phyloP scores from a whole-genome alignment of 2,113 vertebrate genomes.

The Hyla sarda region DNA sequence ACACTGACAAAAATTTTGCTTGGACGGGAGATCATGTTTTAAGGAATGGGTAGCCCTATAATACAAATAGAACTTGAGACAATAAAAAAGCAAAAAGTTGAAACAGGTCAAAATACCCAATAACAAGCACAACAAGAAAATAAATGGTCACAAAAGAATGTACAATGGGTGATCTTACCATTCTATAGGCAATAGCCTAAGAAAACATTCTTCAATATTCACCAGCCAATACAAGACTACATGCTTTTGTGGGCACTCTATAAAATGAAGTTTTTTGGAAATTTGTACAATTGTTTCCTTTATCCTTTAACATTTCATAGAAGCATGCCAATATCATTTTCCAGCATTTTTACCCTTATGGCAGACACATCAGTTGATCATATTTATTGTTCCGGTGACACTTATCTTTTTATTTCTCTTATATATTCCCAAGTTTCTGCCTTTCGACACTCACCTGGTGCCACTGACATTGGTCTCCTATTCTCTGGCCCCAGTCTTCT shows the following conservation, averaged over 20 bases:
- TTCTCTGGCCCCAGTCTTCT: too few relatives aligned
- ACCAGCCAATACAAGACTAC: background rate
- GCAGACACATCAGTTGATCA: too few relatives aligned
- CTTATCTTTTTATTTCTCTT: too few relatives aligned
- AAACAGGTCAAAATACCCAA: background rate
- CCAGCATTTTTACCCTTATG: background rate
- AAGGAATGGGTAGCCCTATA: background rate
- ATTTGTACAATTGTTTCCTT: background rate
- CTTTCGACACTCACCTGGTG: too few relatives aligned
- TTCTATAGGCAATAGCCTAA: background rate
- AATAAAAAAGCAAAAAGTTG: too few relatives aligned
- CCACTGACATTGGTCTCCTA: too few relatives aligned
- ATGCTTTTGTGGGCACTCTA: background rate
- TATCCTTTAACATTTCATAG: background rate
- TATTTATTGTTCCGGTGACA: too few relatives aligned
- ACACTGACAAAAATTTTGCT: background rate
- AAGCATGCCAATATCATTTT: background rate
- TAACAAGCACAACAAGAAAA: background rate
- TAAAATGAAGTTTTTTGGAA: background rate
- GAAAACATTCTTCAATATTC: too few relatives aligned
- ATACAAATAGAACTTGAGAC: too few relatives aligned
- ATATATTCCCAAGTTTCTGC: too few relatives aligned
- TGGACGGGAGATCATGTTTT: background rate
- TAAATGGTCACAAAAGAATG: background rate
- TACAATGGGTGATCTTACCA: background rate